Evolutionary conservation across 2,888 invertebrate species (phyloP), one percentile per base, ranked within the genome.

Genomic region (Coenonympha glycerion): DNA sequence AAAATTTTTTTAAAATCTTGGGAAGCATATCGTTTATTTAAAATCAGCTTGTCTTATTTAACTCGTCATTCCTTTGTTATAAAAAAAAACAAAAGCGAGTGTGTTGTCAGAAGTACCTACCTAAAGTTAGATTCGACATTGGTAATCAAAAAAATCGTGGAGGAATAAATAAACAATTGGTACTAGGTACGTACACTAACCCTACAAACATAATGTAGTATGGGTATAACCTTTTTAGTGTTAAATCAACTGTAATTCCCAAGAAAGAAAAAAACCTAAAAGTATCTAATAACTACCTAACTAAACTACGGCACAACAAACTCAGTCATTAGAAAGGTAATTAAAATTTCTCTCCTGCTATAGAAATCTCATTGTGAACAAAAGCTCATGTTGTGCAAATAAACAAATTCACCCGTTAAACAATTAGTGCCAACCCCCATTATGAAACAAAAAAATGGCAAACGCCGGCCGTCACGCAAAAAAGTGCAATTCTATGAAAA

Each of bases 401-500:
- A 28, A 19, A 41, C 6, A 16, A 39, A 39, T 39, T 39, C 41
- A 28, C 11, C 41, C 28, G 30, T 41, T 41, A 41, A 11, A 41
- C 41, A 41, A 41, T 41, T 18, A 41, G 28, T 11, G 13, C 3
- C 8, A 16, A 18, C 28, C 26, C 3, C 18, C 18, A 19, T 41
- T 41, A 30, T 2, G 26, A 9, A 26, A 18, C 3, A 30, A 11
- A 15, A 47, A 47, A 55, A 36, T 36, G 3, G 51, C 54, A 47
- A 45, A 39, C 8, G 28, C 30, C 31, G 9, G 39, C 50, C 41
- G 50, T 50, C 42, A 15, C 6, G 15, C 22, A 49, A 46, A 46
- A n/a, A 42, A 49, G 18, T 37, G 28, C 37, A 24, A 22, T 46
- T 52, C 47, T 47, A 15, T 47, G 49, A 55, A 52, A 55, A 52